Conservation (phyloP, 2,888 invertebrate species). For the Plagodis dolabraria region DNA sequence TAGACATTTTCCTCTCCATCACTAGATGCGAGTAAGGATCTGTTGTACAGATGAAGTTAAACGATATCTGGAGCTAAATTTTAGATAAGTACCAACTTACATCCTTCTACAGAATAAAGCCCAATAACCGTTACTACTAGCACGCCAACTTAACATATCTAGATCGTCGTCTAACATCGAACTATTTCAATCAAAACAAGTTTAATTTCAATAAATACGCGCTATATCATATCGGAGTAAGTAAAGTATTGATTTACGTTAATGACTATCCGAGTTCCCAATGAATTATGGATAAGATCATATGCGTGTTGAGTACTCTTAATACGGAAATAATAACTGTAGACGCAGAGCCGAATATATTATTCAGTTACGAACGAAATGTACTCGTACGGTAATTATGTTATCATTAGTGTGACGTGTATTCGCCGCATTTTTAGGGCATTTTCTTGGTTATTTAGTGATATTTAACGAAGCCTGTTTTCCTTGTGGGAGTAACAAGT, state of each 20-base stretch:
- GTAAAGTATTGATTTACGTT: constrained; percentile 2
- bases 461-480: constrained; percentile 33
- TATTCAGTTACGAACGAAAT: constrained; percentile 18
- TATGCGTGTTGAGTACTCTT: constrained; percentile 9
- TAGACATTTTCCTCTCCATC: too few species aligned
- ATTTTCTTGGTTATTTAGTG: constrained; percentile 16
- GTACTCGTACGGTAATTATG: constrained; percentile 18
- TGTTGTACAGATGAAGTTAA: too few species aligned
- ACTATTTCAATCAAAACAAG: too few species aligned
- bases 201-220: too few species aligned
- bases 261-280: constrained; percentile 6
- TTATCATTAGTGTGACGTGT: constrained; percentile 21
- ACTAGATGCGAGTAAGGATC: too few species aligned
- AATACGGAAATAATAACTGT: constrained; percentile 24
- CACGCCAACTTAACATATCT: too few species aligned
- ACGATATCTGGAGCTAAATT: too few species aligned
- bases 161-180: too few species aligned
- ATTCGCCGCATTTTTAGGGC: constrained; percentile 10
- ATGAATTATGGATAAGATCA: constrained; percentile 7
- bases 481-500: constrained; percentile 44
- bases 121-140: too few species aligned
- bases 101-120: too few species aligned
- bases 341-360: constrained; percentile 11
- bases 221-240: too few species aligned
- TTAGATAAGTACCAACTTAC: too few species aligned